Base-by-base conservation (phyloP, 2,888 invertebrate genomes). In the Itoplectis maculator region DNA sequence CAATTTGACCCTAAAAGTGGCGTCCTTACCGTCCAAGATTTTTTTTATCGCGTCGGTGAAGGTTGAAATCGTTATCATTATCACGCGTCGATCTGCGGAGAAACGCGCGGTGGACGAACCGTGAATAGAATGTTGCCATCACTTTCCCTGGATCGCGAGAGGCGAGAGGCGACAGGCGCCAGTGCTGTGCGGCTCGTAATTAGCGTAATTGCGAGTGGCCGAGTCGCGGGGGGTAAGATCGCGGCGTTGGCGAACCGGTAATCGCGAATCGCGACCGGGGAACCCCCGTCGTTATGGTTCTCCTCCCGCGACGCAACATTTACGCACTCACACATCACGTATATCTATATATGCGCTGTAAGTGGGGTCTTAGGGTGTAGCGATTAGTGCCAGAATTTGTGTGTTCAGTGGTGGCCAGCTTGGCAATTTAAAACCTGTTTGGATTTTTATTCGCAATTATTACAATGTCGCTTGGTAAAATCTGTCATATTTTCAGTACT, bases 181-280 rank as follows among this genome's bases (percentile, higher is more conserved):
- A 63, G 79, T 47, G n/a, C n/a, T n/a, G n/a, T n/a, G n/a, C 65
- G 49, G 76, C 20, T 80, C 79, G 11, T 54, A 83, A 83, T 83
- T 83, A 83, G 82, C 56, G 73, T 77, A 83, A 83, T 83, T 83
- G 77, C n/a, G 82, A 83, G 79, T 83, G 76, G 79, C 73, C 18
- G 79, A 79, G 54, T 73, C 82, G 73, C 76, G 77, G 79, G 82
- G 82, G 82, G 82, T 73, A 83, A 73, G 77, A 83, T 79, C 68
- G n/a, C n/a, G 56, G 79, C 82, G 82, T 83, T 80, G 82, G 82
- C 79, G 79, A 80, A 83, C 79, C 82, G 82, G 82, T 83, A 83
- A 45, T 61, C 59, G 37, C n/a, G n/a, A n/a, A n/a, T n/a, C n/a
- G n/a, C n/a, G 20, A 59, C 54, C 42, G 54, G 72, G 69, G 54